Evolutionary conservation across 2,888 invertebrate genomes (phyloP).

Genomic region (Merodon equestris): DNA sequence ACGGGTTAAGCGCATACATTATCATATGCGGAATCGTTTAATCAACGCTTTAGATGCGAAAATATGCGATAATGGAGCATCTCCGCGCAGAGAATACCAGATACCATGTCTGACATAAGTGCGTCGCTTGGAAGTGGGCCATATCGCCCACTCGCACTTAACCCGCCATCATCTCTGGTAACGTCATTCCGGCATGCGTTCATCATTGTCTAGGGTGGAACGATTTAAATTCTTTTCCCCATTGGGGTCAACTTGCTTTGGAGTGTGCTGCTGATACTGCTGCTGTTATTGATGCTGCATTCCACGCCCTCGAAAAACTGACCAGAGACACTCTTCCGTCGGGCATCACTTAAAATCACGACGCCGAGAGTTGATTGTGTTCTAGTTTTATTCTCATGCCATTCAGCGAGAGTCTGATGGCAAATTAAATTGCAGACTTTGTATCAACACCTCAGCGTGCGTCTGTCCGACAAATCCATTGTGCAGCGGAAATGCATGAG

Average conservation of each 20-base stretch:
- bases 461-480: not conserved
- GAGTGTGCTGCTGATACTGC: not conserved
- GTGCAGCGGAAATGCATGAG: not conserved
- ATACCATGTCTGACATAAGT: conserved; percentile 5
- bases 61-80: conserved; percentile 43
- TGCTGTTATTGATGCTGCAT: conserved; percentile 28
- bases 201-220: conserved; percentile 7
- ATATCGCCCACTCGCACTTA: conserved; percentile 54
- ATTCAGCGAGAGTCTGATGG: conserved; percentile 1
- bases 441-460: conserved; percentile 29
- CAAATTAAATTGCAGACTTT: conserved; percentile 39
- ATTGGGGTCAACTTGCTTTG: too few relatives aligned
- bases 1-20: too few relatives aligned
- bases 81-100: conserved; percentile 16
- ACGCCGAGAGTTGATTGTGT: conserved; percentile 22
- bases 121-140: conserved; percentile 38
- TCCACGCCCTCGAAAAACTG: conserved; percentile 25
- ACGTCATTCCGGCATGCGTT: conserved; percentile 48
- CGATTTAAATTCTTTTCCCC: too few relatives aligned
- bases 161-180: conserved; percentile 38
- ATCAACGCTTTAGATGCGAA: conserved; percentile 36
- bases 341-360: not conserved
- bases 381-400: conserved; percentile 18
- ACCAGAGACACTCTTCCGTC: conserved; percentile 5
- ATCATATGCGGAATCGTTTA: conserved; percentile 36